Percentiles rank a stretch among this genome's conserved stretches.
These are phyloP conservation scores for Bovichtus diacanthus DNA, from an alignment of 2,797 vertebrate genomes.

Conservation along the genomic window DNA sequence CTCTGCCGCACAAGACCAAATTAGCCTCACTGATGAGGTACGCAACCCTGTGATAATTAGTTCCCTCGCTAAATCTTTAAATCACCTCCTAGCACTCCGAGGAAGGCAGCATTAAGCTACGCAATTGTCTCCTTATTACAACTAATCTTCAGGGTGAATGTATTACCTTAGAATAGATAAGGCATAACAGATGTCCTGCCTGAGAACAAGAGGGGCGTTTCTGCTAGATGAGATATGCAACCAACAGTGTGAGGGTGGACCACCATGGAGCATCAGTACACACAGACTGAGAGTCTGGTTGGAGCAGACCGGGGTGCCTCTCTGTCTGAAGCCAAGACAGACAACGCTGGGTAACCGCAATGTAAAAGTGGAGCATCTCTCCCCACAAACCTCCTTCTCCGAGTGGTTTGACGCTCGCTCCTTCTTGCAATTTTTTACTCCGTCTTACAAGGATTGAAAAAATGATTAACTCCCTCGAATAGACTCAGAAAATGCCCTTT, in stretches of 20 bases:
- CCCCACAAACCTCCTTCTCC: slow-evolving; percentile 61
- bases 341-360: slow-evolving; percentile 68
- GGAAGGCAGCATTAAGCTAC: slow-evolving; percentile 39
- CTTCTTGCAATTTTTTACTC: slow-evolving; percentile 25
- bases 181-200: slow-evolving; percentile 55
- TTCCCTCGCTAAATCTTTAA: slow-evolving; percentile 59
- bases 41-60: slow-evolving; percentile 60
- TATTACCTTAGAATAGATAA: slow-evolving; percentile 53
- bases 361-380: slow-evolving; percentile 74
- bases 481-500: slow-evolving; percentile 1
- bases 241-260: slow-evolving; percentile 65
- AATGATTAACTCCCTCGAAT: slow-evolving; percentile 15
- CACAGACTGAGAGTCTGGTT: slow-evolving; percentile 69
- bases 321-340: slow-evolving; percentile 76
- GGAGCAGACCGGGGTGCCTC: slow-evolving; percentile 69
- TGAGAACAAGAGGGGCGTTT: slow-evolving; percentile 50
- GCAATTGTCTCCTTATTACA: slow-evolving; percentile 48
- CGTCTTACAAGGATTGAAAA: slow-evolving; percentile 29
- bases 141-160: slow-evolving; percentile 42
- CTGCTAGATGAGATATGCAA: slow-evolving; percentile 63
- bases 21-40: slow-evolving; percentile 69
- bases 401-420: slow-evolving; percentile 46
- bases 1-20: slow-evolving; percentile 61
- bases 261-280: slow-evolving; percentile 70
- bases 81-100: slow-evolving; percentile 40